Conservation (phyloP, 2,113 vertebrate genomes). For the Microtus pennsylvanicus region DNA sequence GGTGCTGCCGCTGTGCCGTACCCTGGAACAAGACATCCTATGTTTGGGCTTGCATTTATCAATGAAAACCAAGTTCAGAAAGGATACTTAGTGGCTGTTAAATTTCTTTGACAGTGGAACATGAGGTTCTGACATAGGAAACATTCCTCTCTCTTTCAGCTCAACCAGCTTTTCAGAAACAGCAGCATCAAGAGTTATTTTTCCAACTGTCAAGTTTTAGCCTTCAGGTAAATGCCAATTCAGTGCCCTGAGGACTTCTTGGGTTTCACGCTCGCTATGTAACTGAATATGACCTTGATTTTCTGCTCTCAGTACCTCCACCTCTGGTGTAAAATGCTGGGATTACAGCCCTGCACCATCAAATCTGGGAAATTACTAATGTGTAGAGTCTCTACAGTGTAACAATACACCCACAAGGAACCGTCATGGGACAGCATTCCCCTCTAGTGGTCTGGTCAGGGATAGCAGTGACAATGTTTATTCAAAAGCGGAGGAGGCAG, state of each 20-base stretch:
- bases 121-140: neutral
- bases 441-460: neutral
- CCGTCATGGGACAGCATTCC: neutral
- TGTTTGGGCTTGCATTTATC: neutral
- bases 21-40: neutral
- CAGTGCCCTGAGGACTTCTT: neutral
- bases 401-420: neutral
- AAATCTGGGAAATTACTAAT: neutral
- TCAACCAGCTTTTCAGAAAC: constrained; percentile 79
- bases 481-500: neutral
- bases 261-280: neutral
- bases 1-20: neutral
- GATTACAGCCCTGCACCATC: neutral
- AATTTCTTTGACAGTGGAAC: neutral
- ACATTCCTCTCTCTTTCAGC: constrained; percentile 78
- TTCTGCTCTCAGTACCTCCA: neutral
- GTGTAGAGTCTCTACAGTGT: neutral
- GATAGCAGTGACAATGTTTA: neutral
- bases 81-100: neutral
- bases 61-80: neutral
- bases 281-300: neutral
- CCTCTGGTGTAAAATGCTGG: neutral
- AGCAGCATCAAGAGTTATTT: constrained; percentile 81
- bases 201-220: constrained; percentile 79
- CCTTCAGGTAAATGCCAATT: constrained; percentile 83